A percentile compares a stretch with the other conserved stretches of the same genome.
Evolutionary conservation across 1,140 invertebrate species (phyloP).

Genomic region (Apis florea): DNA sequence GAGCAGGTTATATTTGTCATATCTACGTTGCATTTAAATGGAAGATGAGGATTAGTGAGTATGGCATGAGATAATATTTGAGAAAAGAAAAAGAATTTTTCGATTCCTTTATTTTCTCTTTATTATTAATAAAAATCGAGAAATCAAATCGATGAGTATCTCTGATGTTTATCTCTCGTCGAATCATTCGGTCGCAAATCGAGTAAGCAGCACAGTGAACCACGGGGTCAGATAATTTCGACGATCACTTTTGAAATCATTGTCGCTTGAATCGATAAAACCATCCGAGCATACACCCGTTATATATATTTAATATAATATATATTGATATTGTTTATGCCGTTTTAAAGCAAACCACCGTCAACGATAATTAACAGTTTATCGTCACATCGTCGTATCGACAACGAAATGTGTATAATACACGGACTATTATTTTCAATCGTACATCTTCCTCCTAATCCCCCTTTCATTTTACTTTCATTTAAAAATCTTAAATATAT

Average conservation of each 20-base stretch:
- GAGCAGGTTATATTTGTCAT: neutral
- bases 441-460: no score
- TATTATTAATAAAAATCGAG: no score
- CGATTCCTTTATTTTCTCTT: no score
- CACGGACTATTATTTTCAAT: no score
- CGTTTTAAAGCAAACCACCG: neutral
- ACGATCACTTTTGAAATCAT: slow-evolving; percentile 12
- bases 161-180: no score
- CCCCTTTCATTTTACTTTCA: no score
- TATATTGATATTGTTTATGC: neutral
- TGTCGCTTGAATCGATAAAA: slow-evolving; percentile 6
- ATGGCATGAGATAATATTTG: neutral
- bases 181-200: neutral
- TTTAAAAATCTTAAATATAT: no score
- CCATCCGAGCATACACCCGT: neutral
- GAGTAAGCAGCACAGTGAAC: neutral
- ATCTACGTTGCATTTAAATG: neutral
- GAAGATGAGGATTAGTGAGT: neutral
- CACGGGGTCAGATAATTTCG: neutral
- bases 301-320: neutral
- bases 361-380: slow-evolving; percentile 34
- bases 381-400: neutral
- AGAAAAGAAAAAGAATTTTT: no score
- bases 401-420: neutral
- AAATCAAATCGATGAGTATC: no score